Evolutionary conservation across 2,888 invertebrate genomes (phyloP).

Genomic region (Drosophila pseudotalamancana): DNA sequence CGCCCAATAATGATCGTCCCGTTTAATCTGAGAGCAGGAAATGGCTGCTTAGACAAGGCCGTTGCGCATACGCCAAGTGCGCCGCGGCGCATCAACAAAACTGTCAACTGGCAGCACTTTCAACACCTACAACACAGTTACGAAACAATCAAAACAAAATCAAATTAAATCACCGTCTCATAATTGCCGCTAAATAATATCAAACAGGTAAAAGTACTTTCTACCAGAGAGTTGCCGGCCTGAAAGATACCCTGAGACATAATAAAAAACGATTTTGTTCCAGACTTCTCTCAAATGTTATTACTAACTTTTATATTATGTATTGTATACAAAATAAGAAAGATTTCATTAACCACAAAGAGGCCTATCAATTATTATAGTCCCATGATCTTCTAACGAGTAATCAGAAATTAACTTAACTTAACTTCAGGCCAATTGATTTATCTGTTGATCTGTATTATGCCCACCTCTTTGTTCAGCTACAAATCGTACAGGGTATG

Average conservation of each 20-base stretch:
- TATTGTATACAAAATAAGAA: too few species aligned
- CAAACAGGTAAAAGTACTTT: conserved; percentile 15
- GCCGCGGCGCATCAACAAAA: conserved; percentile 34
- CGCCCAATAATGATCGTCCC: not conserved
- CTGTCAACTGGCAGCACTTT: conserved; percentile 71
- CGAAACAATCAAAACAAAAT: conserved; percentile 69
- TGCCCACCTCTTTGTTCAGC: too few species aligned
- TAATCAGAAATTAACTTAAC: too few species aligned
- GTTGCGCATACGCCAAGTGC: conserved; percentile 28
- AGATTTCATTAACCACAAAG: too few species aligned
- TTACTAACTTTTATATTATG: too few species aligned
- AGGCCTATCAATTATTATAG: too few species aligned
- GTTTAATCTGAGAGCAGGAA: conserved; percentile 11
- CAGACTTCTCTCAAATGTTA: too few species aligned
- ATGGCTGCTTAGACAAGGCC: conserved; percentile 48
- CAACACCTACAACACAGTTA: conserved; percentile 70
- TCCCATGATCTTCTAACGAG: too few species aligned
- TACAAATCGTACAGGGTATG: not conserved
- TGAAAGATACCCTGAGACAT: not conserved
- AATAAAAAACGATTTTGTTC: not conserved
- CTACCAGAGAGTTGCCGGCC: not conserved
- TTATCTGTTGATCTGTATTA: too few species aligned
- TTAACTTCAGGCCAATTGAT: too few species aligned
- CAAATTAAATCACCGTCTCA: conserved; percentile 55
- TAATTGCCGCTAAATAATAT: conserved; percentile 64